Evolutionary conservation across 1,140 invertebrate genomes (phyloP).

Genomic region (Drosophila melanogaster): DNA sequence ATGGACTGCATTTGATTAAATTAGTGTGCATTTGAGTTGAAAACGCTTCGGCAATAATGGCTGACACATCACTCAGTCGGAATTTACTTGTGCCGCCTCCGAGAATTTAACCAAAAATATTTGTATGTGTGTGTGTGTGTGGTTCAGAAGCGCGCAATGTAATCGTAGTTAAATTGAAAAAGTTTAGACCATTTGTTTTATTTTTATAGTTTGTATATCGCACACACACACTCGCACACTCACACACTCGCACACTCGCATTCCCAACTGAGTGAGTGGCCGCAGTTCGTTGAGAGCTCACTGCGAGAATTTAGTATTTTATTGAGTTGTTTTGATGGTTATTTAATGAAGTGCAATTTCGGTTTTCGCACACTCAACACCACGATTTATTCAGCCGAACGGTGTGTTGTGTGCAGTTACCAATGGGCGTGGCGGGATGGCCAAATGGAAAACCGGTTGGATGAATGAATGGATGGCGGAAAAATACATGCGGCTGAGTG

Average conservation of each 20-base stretch:
- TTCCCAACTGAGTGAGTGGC: slow-evolving; percentile 12
- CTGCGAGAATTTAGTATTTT: slow-evolving; percentile 71
- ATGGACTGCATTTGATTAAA: slow-evolving; percentile 75
- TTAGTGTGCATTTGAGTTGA: slow-evolving; percentile 51
- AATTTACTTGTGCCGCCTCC: slow-evolving; percentile 25
- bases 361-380: slow-evolving; percentile 59
- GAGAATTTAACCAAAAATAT: slow-evolving; percentile 40
- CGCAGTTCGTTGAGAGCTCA: slow-evolving; percentile 45
- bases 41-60: slow-evolving; percentile 48
- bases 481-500: slow-evolving; percentile 54
- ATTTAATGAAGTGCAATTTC: slow-evolving; percentile 79
- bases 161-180: slow-evolving; percentile 77
- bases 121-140: background rate
- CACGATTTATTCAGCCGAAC: slow-evolving; percentile 63
- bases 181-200: slow-evolving; percentile 63
- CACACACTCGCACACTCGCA: too few species aligned
- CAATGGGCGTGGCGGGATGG: background rate
- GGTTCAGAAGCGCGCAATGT: slow-evolving; percentile 41
- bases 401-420: slow-evolving; percentile 28
- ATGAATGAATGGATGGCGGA: slow-evolving; percentile 6
- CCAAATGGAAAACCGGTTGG: slow-evolving; percentile 1
- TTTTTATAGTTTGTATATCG: slow-evolving; percentile 52
- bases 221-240: slow-evolving; percentile 22
- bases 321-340: slow-evolving; percentile 81
- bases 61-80: slow-evolving; percentile 29